Evolutionary conservation across 2,797 vertebrate genomes (phyloP).

Genomic region (Characodon lateralis): DNA sequence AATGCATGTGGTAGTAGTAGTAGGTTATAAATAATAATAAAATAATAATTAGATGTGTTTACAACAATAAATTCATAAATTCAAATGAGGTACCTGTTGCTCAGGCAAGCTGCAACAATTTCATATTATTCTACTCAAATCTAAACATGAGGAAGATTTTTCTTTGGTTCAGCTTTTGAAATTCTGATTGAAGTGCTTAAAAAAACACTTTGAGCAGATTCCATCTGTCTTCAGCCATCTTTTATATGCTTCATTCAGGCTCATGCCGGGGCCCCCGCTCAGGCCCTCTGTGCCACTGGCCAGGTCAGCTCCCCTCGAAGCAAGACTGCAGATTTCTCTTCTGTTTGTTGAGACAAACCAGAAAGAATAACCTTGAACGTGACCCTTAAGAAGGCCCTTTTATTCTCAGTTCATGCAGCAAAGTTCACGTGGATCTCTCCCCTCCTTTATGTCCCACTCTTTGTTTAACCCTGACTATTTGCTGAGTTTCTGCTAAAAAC

Average conservation of each 20-base stretch:
- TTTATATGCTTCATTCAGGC: constrained; percentile 40
- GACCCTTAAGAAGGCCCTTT: constrained; percentile 66
- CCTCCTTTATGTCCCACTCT: constrained; percentile 65
- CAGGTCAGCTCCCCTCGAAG: constrained; percentile 54
- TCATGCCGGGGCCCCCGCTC: constrained; percentile 34
- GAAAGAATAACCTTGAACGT: constrained; percentile 73
- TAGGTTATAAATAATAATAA: neutral
- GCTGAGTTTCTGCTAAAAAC: constrained; percentile 78
- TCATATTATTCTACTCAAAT: neutral
- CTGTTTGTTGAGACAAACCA: constrained; percentile 70
- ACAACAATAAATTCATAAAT: neutral
- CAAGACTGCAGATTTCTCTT: constrained; percentile 61
- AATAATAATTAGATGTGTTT: neutral
- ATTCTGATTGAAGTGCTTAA: neutral
- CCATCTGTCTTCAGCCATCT: neutral
- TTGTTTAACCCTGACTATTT: constrained; percentile 78
- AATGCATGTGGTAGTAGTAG: neutral
- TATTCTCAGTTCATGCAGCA: constrained; percentile 61
- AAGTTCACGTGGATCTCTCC: constrained; percentile 54
- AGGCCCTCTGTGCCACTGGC: constrained; percentile 47
- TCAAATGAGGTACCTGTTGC: too few relatives aligned
- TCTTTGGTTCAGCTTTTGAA: neutral
- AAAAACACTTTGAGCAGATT: neutral
- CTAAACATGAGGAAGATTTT: neutral
- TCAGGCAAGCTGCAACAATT: neutral